Conservation (phyloP, 2,113 vertebrate species). For the Ceuthmochares aereus region DNA sequence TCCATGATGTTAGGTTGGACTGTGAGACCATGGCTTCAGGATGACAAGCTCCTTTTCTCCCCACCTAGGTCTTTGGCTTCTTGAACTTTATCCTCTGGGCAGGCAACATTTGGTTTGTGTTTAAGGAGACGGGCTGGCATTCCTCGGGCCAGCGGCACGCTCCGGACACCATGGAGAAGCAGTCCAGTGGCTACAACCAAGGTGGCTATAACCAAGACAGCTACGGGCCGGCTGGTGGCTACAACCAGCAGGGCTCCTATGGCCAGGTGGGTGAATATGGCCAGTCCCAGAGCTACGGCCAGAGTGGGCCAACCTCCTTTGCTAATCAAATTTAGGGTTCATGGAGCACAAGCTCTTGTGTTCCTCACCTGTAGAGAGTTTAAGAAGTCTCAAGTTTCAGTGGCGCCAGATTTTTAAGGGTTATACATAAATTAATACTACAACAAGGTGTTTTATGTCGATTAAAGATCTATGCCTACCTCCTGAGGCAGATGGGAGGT, state of each 20-base stretch:
- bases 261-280: slow-evolving; percentile 82
- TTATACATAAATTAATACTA: slow-evolving; percentile 64
- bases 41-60: slow-evolving; percentile 34
- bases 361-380: slow-evolving; percentile 15
- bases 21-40: accelerated
- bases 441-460: slow-evolving; percentile 6
- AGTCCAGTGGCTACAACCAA: slow-evolving; percentile 85
- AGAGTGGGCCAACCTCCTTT: slow-evolving; percentile 87
- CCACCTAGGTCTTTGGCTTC: slow-evolving; percentile 91
- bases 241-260: slow-evolving; percentile 76
- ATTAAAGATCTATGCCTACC: slow-evolving; percentile 32
- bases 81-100: slow-evolving; percentile 99
- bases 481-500: slow-evolving; percentile 44
- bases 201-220: slow-evolving; percentile 87
- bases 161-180: slow-evolving; percentile 85
- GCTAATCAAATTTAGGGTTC: slow-evolving; percentile 87
- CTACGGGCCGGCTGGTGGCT: slow-evolving; percentile 85
- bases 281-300: slow-evolving; percentile 75
- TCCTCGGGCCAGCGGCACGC: slow-evolving; percentile 85
- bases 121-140: slow-evolving; percentile 98
- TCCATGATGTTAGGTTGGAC: accelerated
- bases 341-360: slow-evolving; percentile 1
- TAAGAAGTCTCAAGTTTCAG: slow-evolving; percentile 47
- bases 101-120: slow-evolving; percentile 99
- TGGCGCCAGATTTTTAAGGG: slow-evolving; percentile 63